Base-by-base conservation (phyloP, 2,113 vertebrate species). In the Synchiropus splendidus region DNA sequence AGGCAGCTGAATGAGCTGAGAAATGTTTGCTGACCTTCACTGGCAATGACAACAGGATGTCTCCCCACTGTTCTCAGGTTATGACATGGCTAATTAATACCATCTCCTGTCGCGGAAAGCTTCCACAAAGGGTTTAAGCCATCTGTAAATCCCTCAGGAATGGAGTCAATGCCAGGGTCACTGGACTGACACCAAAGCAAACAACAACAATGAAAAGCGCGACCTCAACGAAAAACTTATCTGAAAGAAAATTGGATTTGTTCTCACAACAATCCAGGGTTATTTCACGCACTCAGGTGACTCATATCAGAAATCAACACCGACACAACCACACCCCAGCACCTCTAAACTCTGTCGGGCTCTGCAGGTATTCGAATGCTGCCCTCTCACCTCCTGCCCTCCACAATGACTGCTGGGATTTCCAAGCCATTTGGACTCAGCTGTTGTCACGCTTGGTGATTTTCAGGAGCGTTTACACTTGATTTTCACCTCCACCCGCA, bases 131-230 rank as follows among this genome's bases (percentile, higher is more conserved):
- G 49, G 44, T 58, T 47, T 57, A 72, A 73, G 58, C 47, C 39
- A 11, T 31, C 54, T 75, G 75, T 69, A 75, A 79, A 79, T 77
- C 74, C 65, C 44, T 56, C 42, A 61, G 58, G 58, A 31, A 67
- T 70, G 63, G 47, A 44, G 8, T 14, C 18, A 2, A 38, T 9
- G 0, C 42, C 5, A n/a, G 0, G 0, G 12, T 13, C 18, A 2
- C 50, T 58, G 62, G 51, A 67, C 30, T 42, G 13, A 1, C 31
- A 59, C 44, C 57, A 70, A 52, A 16, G 21, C 6, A 49, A 52
- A 76, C 60, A 58, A 66, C 48, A 66, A 70, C 38, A 71, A 39
- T n/a, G 12, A 18, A n/a, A n/a, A n/a, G n/a, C n/a, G n/a, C 21
- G 8, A 27, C 21, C 4, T 4, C 21, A 27, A 27, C 21, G 8